Evolutionary conservation across 2,888 invertebrate species (phyloP), one percentile per base, ranked within the genome.

Genomic region (Plusia festucae): DNA sequence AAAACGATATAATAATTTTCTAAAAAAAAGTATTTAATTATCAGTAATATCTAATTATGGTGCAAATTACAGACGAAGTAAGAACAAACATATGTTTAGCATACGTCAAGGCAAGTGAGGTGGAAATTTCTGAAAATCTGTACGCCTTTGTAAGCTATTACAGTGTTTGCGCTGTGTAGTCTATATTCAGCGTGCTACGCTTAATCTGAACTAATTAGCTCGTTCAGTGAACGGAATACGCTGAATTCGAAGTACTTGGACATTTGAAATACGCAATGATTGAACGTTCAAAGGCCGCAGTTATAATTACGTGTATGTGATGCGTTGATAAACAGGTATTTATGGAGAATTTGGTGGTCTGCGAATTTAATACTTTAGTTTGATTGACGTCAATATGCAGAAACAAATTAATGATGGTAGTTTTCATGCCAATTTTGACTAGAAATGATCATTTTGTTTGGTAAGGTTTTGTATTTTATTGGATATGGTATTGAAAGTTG

Each of bases 241-340:
- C 24, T 52, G 52, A 52, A 52, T 52, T 7, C 13, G n/a, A 24
- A 49, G 20, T 49, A 49, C 46, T 49, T 49, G 46, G 46, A 49
- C 46, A 49, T 49, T 49, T 49, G 9, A 49, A 46, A n/a, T n/a
- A 49, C 46, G 20, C 46, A 11, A 18, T 49, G 46, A 49, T 49
- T 49, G 20, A 49, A 20, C 20, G 11, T 20, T 49, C 46, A 49
- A 20, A 49, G 18, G 46, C 18, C 16, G 18, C 11, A 13, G 18
- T 49, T 20, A 49, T 49, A 46, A 46, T 18, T 49, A 11, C 20
- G 3, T 11, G 46, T 49, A 49, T 11, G 46, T 49, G 20, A 49
- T 49, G 40, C 40, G 2, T 2, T 24, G 24, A 11, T 46, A 11
- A 11, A 11, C 3, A 18, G 20, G 0, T 18, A 18, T 18, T 18